These are phyloP conservation scores for Colostygia pectinataria DNA, from an alignment of 2,888 invertebrate species.

Conservation along the genomic window DNA sequence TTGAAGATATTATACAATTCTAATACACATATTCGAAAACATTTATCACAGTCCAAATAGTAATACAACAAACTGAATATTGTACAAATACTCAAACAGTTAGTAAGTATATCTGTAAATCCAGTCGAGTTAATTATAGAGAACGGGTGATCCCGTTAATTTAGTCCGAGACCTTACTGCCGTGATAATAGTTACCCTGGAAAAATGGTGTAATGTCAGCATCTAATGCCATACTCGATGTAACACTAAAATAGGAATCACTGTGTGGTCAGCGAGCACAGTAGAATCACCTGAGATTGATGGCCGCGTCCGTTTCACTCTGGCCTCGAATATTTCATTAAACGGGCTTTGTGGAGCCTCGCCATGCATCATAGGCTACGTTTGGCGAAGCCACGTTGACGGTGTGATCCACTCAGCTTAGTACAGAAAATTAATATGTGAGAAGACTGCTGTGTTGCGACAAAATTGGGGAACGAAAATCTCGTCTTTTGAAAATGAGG, in stretches of 20 bases:
- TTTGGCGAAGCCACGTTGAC: constrained; percentile 65
- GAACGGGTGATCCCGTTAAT: neutral
- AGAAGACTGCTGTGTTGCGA: constrained; percentile 55
- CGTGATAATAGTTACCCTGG: neutral
- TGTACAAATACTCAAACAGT: neutral
- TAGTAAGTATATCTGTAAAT: neutral
- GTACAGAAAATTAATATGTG: constrained; percentile 71
- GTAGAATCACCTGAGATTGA: constrained; percentile 72
- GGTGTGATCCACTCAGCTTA: constrained; percentile 74
- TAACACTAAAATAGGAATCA: constrained; percentile 37
- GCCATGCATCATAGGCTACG: constrained; percentile 76
- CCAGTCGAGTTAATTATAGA: neutral
- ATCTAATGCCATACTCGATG: constrained; percentile 16
- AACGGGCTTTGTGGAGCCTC: constrained; percentile 64
- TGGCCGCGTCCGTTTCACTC: constrained; percentile 68
- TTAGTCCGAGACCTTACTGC: constrained; percentile 6
- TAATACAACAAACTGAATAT: too few relatives aligned
- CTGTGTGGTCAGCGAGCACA: constrained; percentile 47
- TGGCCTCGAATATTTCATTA: constrained; percentile 77
- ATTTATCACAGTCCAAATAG: too few relatives aligned
- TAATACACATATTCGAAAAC: too few relatives aligned
- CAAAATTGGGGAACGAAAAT: constrained; percentile 40
- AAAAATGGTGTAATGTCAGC: constrained; percentile 11
- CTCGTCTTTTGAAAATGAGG: neutral
- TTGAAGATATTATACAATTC: too few relatives aligned